Evolutionary conservation across 2,797 vertebrate species (phyloP).

Genomic region (Amniataba percoides): DNA sequence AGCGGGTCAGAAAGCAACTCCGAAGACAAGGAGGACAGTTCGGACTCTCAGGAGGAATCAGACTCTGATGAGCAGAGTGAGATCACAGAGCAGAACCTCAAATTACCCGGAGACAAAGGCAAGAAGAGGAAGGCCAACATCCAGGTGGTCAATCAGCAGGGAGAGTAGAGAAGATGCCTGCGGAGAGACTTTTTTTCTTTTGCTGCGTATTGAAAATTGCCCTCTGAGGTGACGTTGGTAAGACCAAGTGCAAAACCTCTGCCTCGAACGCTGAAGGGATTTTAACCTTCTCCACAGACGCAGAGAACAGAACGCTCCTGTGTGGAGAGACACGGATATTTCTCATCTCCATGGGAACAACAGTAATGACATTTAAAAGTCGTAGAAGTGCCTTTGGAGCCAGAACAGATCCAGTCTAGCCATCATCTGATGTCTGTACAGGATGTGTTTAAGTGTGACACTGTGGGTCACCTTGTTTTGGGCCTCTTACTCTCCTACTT

Average conservation of each 20-base stretch:
- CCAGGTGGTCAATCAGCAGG: slow-evolving; percentile 83
- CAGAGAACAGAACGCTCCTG: not conserved
- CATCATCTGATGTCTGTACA: not conserved
- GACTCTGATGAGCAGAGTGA: slow-evolving; percentile 76
- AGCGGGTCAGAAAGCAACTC: slow-evolving; percentile 80
- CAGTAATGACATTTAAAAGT: not conserved
- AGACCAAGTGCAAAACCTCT: not conserved
- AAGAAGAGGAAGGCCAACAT: slow-evolving; percentile 85
- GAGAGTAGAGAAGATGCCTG: slow-evolving; percentile 15
- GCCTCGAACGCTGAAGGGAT: not conserved
- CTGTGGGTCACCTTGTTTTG: slow-evolving; percentile 4
- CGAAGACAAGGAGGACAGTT: slow-evolving; percentile 75
- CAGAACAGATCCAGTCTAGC: not conserved
- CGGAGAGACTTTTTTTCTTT: slow-evolving; percentile 9
- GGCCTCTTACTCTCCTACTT: not conserved
- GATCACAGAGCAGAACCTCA: slow-evolving; percentile 87
- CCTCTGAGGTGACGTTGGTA: not conserved
- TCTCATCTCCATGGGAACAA: slow-evolving; percentile 37
- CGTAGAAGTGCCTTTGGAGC: slow-evolving; percentile 12
- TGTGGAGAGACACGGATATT: not conserved
- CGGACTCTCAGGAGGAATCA: slow-evolving; percentile 57
- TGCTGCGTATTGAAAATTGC: not conserved
- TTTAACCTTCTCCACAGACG: not conserved
- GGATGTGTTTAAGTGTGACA: not conserved
- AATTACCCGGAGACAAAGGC: slow-evolving; percentile 83